Base-by-base conservation (phyloP, 2,888 invertebrate species). In the Noctua janthina region DNA sequence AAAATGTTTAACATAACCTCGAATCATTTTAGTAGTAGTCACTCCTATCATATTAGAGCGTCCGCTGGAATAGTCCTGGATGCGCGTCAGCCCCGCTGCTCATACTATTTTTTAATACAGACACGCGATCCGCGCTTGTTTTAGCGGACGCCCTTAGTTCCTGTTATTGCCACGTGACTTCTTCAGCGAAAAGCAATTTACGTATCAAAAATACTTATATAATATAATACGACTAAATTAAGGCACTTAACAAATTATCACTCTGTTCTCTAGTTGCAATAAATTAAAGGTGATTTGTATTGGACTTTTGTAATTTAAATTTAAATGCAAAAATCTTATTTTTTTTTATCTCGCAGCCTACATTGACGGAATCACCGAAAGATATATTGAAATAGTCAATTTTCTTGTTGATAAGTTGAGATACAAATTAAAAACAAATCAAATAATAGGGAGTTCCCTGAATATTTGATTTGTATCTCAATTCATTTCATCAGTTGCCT, bases 181-280 rank as follows among this genome's bases (percentile, higher is more conserved):
- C 20, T 29, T 64, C 13, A 13, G 13, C 2, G 20, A 62, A 43
- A 20, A 43, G 15, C 15, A 51, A 20, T 8, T 54, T 54, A 54
- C 54, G 7, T 20, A 20, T 8, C 2, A 23, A 49, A 46, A n/a
- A 74, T n/a, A 39, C 51, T 51, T 70, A 13, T 70, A 13, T 1
- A 29, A 29, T 29, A 29, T 29, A 29, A 29, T 46, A 39, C 10
- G 23, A 17, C 17, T 74, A 68, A 35, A n/a, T 8, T 51, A 69
- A 69, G 74, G 35, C 70, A 70, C 74, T 56, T 56, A 56, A 23
- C n/a, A 56, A 11, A n/a, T 23, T 56, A n/a, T 56, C 56, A 56
- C 56, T 23, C 23, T 8, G 1, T 11, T 23, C 56, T 20, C 54
- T 8, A 20, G 54, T 54, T 20, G 54, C 8, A 11, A 35, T 39